Evolutionary conservation across 2,888 invertebrate species (phyloP).

Genomic region (Deladenus siricidicola): DNA sequence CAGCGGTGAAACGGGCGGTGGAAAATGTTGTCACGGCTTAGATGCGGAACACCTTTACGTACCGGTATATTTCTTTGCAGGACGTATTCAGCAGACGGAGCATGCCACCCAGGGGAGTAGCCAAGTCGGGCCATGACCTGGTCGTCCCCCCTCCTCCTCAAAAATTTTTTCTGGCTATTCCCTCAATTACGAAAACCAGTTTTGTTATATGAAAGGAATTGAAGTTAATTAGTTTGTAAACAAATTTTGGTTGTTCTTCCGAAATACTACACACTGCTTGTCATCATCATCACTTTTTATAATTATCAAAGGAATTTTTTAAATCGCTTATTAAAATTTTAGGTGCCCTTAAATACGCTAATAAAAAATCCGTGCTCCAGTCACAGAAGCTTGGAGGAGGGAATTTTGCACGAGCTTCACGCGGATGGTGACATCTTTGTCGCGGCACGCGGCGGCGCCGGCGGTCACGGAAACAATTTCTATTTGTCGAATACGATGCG

Average conservation of each 20-base stretch:
- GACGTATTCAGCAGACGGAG: too few relatives aligned
- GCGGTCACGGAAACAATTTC: conserved; percentile 87
- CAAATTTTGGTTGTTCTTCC: too few relatives aligned
- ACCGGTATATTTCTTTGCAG: too few relatives aligned
- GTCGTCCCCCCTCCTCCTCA: too few relatives aligned
- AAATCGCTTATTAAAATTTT: neutral
- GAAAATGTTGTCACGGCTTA: conserved; percentile 37
- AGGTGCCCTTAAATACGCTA: conserved; percentile 69
- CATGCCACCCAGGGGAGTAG: too few relatives aligned
- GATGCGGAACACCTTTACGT: conserved; percentile 32
- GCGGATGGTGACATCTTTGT: conserved; percentile 71
- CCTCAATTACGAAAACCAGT: too few relatives aligned
- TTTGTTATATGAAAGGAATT: too few relatives aligned
- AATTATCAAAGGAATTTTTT: neutral
- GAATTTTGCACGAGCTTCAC: conserved; percentile 65
- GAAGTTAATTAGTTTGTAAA: too few relatives aligned
- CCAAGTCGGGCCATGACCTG: too few relatives aligned
- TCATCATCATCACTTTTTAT: too few relatives aligned
- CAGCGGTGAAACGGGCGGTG: conserved; percentile 41
- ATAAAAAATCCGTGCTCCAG: conserved; percentile 58
- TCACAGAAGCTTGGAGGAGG: conserved; percentile 55
- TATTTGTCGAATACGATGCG: conserved; percentile 72
- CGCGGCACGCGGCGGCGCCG: conserved; percentile 86
- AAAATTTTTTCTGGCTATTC: too few relatives aligned
- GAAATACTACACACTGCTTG: too few relatives aligned